Percentiles rank a stretch among this genome's conserved stretches.
phyloP scores from a whole-genome alignment of 2,113 vertebrate genomes.

The Onychostruthus taczanowskii region DNA sequence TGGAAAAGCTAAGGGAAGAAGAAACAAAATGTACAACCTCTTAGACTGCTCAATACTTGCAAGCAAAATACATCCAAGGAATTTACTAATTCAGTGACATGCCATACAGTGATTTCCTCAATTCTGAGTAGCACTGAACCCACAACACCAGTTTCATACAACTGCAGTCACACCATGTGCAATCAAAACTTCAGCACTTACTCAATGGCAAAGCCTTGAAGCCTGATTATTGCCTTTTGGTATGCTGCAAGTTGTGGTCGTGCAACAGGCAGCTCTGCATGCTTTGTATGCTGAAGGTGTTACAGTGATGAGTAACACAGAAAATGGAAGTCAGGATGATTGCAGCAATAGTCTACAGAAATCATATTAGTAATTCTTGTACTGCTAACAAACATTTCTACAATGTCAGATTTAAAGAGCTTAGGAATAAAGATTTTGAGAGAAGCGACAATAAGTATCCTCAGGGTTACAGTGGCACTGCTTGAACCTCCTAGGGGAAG shows the following conservation, averaged over 20 bases:
- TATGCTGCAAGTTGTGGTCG: background rate
- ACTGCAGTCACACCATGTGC: background rate
- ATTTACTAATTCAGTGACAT: background rate
- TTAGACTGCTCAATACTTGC: background rate
- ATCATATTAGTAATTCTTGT: background rate
- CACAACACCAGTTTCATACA: background rate
- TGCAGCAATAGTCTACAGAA: background rate
- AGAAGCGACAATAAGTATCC: accelerated
- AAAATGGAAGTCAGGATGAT: background rate
- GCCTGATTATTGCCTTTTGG: background rate
- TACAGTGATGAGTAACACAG: background rate
- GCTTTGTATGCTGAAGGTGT: background rate
- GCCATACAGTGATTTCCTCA: background rate
- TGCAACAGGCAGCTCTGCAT: background rate
- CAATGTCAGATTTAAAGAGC: background rate
- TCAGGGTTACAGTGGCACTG: background rate
- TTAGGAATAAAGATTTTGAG: background rate
- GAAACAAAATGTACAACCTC: background rate
- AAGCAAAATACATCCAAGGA: background rate
- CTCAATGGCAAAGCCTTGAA: background rate
- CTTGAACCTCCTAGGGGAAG: background rate
- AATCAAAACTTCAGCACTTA: background rate
- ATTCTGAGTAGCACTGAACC: background rate
- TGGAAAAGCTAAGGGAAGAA: background rate
- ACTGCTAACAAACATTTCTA: background rate